Percentiles rank a stretch among this genome's conserved stretches.
Conservation (phyloP, 2,888 invertebrate genomes). For the Camponotus fellah region DNA sequence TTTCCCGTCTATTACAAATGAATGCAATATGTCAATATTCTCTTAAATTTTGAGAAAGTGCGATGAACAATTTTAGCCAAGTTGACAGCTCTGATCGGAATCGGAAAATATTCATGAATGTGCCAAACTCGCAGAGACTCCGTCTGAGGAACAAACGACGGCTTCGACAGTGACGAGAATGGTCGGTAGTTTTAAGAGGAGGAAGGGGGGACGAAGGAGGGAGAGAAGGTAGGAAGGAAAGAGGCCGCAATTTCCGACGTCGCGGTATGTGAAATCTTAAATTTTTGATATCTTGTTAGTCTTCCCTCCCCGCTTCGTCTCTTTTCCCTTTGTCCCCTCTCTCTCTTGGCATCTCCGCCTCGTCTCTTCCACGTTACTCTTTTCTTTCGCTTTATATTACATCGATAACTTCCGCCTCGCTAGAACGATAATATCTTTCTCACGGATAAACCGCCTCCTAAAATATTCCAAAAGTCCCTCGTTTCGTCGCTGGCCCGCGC, state of each 20-base stretch:
- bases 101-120: slow-evolving; percentile 60
- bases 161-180: slow-evolving; percentile 29
- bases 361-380: background rate
- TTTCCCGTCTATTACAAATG: background rate
- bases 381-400: slow-evolving; percentile 45
- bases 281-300: slow-evolving; percentile 55
- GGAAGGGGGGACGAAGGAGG: too few relatives aligned
- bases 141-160: slow-evolving; percentile 23
- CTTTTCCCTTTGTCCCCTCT: background rate
- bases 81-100: slow-evolving; percentile 50
- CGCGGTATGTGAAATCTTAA: slow-evolving; percentile 27
- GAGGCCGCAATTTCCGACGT: slow-evolving; percentile 29
- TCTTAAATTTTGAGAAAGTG: slow-evolving; percentile 5
- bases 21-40: background rate
- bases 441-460: slow-evolving; percentile 52
- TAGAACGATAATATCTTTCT: slow-evolving; percentile 49
- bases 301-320: background rate
- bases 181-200: background rate
- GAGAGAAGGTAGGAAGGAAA: too few relatives aligned
- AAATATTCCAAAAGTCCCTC: slow-evolving; percentile 52
- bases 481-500: background rate
- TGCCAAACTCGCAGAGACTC: slow-evolving; percentile 16
- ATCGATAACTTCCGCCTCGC: slow-evolving; percentile 47
- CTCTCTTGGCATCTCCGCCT: background rate
- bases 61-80: slow-evolving; percentile 16